These are phyloP conservation scores for Platyscapa corneri DNA, from an alignment of 1,140 invertebrate species.

Conservation along the genomic window DNA sequence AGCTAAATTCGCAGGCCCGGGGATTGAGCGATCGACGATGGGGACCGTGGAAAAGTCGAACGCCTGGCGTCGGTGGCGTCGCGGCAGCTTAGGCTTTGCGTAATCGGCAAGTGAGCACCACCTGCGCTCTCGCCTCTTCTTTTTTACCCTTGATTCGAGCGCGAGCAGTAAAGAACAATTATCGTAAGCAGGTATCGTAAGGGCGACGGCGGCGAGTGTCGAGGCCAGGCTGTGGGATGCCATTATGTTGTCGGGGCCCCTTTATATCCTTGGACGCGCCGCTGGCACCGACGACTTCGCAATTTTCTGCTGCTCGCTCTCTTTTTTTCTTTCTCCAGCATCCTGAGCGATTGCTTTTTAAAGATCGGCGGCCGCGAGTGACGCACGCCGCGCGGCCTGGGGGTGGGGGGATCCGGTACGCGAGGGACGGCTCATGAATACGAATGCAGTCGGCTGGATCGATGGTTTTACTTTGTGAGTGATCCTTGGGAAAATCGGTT, in stretches of 20 bases:
- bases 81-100: no score
- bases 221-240: background rate
- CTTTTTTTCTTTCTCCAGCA: background rate
- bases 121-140: no score
- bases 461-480: background rate
- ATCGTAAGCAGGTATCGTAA: background rate
- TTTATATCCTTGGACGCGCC: background rate
- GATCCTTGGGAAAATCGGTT: slow-evolving; percentile 29
- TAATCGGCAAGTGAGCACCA: no score
- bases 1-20: no score
- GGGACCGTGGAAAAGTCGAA: no score
- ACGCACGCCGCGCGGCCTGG: background rate
- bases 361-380: background rate
- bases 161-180: background rate
- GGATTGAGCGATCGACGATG: no score
- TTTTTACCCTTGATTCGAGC: background rate
- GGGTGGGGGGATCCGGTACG: background rate
- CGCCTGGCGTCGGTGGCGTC: no score
- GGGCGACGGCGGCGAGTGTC: background rate
- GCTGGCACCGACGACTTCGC: background rate
- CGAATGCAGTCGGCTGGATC: background rate
- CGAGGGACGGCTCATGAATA: background rate
- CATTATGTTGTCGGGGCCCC: background rate
- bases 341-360: background rate
- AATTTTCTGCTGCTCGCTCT: slow-evolving; percentile 5